These are phyloP conservation scores for Rhinichthys osculus DNA, from an alignment of 2,797 vertebrate species.

Conservation along the genomic window DNA sequence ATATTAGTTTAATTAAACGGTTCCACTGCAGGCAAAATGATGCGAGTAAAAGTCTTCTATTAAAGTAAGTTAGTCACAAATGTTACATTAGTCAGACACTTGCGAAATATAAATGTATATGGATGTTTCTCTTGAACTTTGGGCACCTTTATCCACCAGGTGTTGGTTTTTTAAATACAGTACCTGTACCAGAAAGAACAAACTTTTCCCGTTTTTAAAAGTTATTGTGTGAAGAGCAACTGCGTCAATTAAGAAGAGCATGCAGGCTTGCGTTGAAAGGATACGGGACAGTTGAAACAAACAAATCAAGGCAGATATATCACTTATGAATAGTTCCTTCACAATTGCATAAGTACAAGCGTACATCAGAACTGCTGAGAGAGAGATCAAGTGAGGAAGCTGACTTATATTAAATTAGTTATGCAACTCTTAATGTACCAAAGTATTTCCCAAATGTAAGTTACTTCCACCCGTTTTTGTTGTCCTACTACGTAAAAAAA, in stretches of 20 bases:
- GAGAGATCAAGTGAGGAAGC: neutral
- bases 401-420: neutral
- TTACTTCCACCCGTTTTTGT: neutral
- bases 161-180: accelerated
- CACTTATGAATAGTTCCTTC: neutral
- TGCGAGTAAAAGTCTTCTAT: too few species aligned
- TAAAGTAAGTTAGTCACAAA: neutral
- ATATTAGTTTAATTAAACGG: neutral
- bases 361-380: neutral
- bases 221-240: neutral
- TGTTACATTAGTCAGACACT: neutral
- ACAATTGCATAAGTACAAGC: neutral
- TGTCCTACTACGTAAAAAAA: neutral
- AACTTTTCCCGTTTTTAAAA: neutral
- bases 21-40: neutral
- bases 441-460: neutral
- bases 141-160: neutral
- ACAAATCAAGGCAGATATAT: neutral
- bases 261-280: neutral
- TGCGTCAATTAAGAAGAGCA: neutral
- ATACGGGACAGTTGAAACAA: neutral
- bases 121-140: neutral
- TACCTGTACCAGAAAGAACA: neutral
- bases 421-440: neutral
- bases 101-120: neutral